Conservation (phyloP, 2,888 invertebrate genomes). For the Salpingus planirostris region DNA sequence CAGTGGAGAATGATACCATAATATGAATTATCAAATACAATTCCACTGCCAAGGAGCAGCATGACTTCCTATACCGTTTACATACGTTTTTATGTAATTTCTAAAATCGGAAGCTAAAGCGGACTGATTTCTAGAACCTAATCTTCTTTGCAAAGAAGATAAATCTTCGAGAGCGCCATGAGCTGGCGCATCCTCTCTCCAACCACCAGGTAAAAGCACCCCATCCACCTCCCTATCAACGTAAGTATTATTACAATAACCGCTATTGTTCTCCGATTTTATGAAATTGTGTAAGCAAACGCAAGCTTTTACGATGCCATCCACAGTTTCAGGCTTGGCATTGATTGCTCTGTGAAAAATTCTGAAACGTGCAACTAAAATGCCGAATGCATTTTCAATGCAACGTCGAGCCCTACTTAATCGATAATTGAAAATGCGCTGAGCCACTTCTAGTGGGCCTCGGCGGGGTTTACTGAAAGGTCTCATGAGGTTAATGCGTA, state of each 20-base stretch:
- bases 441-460: background rate
- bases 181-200: background rate
- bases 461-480: background rate
- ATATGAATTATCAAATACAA: background rate
- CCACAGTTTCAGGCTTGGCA: background rate
- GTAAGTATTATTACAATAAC: background rate
- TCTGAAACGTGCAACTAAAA: background rate
- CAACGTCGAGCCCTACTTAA: background rate
- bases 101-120: background rate
- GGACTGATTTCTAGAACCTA: background rate
- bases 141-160: constrained; percentile 1
- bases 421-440: background rate
- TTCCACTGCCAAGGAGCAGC: background rate
- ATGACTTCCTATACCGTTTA: background rate
- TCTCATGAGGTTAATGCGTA: background rate
- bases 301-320: background rate
- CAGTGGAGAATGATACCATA: background rate
- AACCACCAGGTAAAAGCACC: background rate
- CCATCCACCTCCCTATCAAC: background rate
- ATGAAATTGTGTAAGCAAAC: constrained; percentile 1
- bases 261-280: background rate
- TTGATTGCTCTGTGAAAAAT: background rate
- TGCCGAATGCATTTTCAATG: constrained; percentile 1
- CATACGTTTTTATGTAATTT: background rate
- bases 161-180: background rate